phyloP scores from a whole-genome alignment of 2,888 invertebrate genomes.

The Merodon equestris region DNA sequence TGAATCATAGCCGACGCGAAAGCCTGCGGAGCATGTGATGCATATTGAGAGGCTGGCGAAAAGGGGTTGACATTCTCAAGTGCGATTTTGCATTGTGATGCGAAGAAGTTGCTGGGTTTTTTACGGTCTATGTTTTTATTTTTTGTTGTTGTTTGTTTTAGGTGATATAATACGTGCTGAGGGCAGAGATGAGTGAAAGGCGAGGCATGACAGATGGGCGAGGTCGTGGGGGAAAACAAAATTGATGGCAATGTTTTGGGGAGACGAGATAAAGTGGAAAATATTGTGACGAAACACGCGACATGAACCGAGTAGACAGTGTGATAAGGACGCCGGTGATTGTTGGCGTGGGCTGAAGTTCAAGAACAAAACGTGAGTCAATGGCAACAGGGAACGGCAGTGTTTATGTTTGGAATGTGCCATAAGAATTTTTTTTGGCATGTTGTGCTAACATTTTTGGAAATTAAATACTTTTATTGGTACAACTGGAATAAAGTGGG shows the following conservation, averaged over 20 bases:
- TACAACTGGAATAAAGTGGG: too few relatives aligned
- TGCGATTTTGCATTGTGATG: constrained; percentile 54
- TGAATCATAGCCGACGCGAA: constrained; percentile 51
- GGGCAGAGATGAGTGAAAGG: constrained; percentile 13
- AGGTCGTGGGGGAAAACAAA: constrained; percentile 1
- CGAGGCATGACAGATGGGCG: constrained; percentile 26
- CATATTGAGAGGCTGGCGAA: constrained; percentile 29
- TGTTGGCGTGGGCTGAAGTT: too few relatives aligned
- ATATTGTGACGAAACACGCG: not conserved
- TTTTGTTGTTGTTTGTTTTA: constrained; percentile 18
- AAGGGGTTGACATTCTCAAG: constrained; percentile 58
- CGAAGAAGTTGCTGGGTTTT: too few relatives aligned
- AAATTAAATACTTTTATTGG: too few relatives aligned
- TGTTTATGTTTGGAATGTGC: too few relatives aligned
- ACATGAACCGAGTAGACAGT: too few relatives aligned
- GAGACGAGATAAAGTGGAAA: constrained; percentile 21
- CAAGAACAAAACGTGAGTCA: too few relatives aligned
- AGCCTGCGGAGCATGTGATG: constrained; percentile 25
- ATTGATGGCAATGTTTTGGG: constrained; percentile 12
- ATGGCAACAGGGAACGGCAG: too few relatives aligned
- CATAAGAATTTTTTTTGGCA: too few relatives aligned
- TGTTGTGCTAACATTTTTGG: too few relatives aligned
- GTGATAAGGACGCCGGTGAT: too few relatives aligned
- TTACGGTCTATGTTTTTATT: too few relatives aligned
- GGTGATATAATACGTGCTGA: not conserved